A percentile compares a stretch with the other conserved stretches of the same genome.
Evolutionary conservation across 2,888 invertebrate species (phyloP).

Genomic region (Bombyx huttoni): DNA sequence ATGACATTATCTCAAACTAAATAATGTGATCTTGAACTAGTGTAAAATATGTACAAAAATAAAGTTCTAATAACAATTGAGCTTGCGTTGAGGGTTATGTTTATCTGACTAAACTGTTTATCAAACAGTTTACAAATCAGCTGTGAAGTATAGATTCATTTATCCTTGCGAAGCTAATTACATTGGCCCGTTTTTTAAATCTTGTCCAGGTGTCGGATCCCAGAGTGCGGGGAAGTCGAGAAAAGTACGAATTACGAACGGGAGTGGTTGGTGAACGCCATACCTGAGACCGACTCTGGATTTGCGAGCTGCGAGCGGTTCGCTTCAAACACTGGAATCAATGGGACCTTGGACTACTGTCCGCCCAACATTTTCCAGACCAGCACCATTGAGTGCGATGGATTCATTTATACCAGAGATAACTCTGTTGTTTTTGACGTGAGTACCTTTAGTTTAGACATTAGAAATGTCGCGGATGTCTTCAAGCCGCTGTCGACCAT

Average conservation of each 20-base stretch:
- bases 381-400: constrained; percentile 24
- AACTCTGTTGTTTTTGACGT: constrained; percentile 55
- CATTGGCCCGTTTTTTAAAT: neutral
- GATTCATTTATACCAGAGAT: constrained; percentile 37
- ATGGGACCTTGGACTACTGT: constrained; percentile 30
- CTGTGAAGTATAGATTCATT: no score
- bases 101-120: no score
- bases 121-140: no score
- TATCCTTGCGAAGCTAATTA: neutral
- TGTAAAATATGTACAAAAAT: no score
- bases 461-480: no score
- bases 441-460: constrained; percentile 14
- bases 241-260: constrained; percentile 34
- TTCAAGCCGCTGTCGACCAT: no score
- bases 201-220: constrained; percentile 53
- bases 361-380: constrained; percentile 30
- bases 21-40: no score
- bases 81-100: no score
- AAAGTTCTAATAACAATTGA: no score
- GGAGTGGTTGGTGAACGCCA: constrained; percentile 55
- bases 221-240: constrained; percentile 57
- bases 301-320: constrained; percentile 60
- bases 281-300: constrained; percentile 35
- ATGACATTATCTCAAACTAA: no score
- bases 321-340: constrained; percentile 16